Evolutionary conservation across 2,888 invertebrate genomes (phyloP).

Genomic region (Andrena marginata): DNA sequence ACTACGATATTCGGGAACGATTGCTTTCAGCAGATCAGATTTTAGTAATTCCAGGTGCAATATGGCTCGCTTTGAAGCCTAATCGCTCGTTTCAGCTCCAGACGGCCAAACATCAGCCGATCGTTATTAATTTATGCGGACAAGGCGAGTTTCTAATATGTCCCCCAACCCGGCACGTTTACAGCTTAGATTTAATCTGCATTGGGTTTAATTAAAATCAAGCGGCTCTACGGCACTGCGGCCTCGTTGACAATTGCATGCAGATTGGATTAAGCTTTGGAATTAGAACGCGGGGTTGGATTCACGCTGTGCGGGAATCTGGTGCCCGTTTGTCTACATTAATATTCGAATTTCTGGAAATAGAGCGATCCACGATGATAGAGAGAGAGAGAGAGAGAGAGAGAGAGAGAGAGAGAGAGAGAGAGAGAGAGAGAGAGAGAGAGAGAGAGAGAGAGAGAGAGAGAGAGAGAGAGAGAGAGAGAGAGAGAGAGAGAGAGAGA

Average conservation of each 20-base stretch:
- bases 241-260: constrained; percentile 74
- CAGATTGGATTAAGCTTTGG: constrained; percentile 73
- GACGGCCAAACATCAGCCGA: constrained; percentile 48
- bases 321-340: constrained; percentile 70
- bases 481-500: constrained; percentile 3
- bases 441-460: constrained; percentile 3
- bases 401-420: background rate
- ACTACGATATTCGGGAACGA: background rate
- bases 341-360: constrained; percentile 71
- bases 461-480: constrained; percentile 3
- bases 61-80: constrained; percentile 14
- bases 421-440: constrained; percentile 3
- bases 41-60: background rate
- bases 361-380: constrained; percentile 52
- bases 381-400: background rate
- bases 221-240: constrained; percentile 63
- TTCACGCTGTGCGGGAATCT: constrained; percentile 62
- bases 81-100: constrained; percentile 37
- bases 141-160: constrained; percentile 71
- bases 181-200: constrained; percentile 73
- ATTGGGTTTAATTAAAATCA: constrained; percentile 74
- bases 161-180: constrained; percentile 61
- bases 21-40: background rate
- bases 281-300: constrained; percentile 66
- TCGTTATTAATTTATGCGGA: constrained; percentile 68